Evolutionary conservation across 2,113 vertebrate genomes (phyloP).

Genomic region (Vidua macroura): DNA sequence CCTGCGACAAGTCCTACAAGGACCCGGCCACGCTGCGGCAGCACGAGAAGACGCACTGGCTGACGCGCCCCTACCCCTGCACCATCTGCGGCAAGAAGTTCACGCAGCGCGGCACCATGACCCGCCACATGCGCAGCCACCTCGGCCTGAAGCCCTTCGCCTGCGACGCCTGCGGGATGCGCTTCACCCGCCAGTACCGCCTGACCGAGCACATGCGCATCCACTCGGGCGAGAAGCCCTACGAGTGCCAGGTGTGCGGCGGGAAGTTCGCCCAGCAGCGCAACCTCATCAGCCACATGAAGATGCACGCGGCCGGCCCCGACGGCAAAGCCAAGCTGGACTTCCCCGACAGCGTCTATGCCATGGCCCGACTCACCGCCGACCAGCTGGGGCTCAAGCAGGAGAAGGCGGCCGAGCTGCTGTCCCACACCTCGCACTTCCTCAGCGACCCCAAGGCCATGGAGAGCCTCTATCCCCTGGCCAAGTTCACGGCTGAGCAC

Average conservation of each 20-base stretch:
- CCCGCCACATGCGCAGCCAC: conserved; percentile 98
- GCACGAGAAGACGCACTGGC: conserved; percentile 99
- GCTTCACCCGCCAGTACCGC: conserved; percentile 98
- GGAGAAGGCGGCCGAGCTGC: conserved; percentile 91
- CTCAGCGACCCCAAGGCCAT: conserved; percentile 90
- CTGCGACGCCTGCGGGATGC: conserved; percentile 97
- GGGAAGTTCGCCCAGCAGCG: conserved; percentile 99
- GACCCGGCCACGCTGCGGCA: conserved; percentile 96
- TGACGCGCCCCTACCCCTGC: conserved; percentile 96
- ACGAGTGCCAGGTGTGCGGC: conserved; percentile 96
- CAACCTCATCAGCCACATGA: conserved; percentile 99
- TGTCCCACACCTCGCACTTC: conserved; percentile 90
- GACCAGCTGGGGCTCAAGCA: conserved; percentile 93
- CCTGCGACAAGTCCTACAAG: conserved; percentile 97
- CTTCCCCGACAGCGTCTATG: conserved; percentile 91
- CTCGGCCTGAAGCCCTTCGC: conserved; percentile 97
- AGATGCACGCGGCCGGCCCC: conserved; percentile 91
- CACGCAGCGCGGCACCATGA: conserved; percentile 99
- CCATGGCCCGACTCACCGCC: conserved; percentile 90
- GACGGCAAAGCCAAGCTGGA: conserved; percentile 93
- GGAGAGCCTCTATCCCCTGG: conserved; percentile 92
- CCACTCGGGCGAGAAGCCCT: conserved; percentile 98
- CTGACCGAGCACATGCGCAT: conserved; percentile 99
- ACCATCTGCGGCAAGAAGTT: conserved; percentile 99
- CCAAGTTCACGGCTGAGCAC: conserved; percentile 91